Evolutionary conservation across 2,113 vertebrate genomes (phyloP).

Genomic region (Charina bottae): DNA sequence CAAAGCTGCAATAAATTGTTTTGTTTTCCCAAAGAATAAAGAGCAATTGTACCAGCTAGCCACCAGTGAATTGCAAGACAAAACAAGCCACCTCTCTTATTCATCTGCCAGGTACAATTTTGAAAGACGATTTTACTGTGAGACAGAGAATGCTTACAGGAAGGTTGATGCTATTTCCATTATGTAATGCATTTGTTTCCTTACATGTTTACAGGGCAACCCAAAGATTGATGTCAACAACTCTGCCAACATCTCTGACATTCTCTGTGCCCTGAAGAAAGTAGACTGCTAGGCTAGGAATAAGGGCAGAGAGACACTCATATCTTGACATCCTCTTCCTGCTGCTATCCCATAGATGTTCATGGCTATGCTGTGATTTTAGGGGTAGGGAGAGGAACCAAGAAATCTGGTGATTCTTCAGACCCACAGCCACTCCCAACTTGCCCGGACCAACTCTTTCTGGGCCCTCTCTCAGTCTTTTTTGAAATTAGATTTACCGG

Average conservation of each 20-base stretch:
- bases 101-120: not conserved
- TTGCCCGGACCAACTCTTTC: not conserved
- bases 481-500: not conserved
- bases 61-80: not conserved
- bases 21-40: slow-evolving; percentile 18
- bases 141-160: not conserved
- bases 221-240: not conserved
- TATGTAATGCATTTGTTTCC: not conserved
- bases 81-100: not conserved
- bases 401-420: not conserved
- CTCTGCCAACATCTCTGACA: not conserved
- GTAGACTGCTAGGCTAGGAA: not conserved
- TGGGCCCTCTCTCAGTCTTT: not conserved
- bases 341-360: not conserved
- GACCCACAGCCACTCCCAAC: not conserved
- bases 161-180: not conserved
- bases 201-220: not conserved
- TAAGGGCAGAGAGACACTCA: not conserved
- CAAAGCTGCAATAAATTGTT: not conserved
- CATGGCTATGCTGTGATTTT: not conserved
- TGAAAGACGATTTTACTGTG: not conserved
- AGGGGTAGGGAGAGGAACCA: not conserved
- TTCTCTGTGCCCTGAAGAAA: not conserved
- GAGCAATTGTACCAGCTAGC: not conserved
- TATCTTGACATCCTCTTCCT: not conserved